Conservation (phyloP, 2,888 invertebrate species). For the Chouioia cunea region DNA sequence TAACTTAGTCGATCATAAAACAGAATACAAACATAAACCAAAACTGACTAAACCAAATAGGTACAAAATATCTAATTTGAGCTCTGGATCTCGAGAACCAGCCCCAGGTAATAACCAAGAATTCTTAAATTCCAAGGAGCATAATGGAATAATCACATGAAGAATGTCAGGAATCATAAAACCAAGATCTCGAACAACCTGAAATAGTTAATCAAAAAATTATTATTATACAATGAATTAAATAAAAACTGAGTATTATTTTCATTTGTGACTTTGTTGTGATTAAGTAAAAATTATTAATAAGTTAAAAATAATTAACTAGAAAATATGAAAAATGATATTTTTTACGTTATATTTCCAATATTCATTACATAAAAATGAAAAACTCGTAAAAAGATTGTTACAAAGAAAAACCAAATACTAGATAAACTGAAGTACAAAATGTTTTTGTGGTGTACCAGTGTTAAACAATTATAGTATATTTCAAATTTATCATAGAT, state of each 20-base stretch:
- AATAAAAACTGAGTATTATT: no score
- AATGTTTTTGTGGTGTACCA: no score
- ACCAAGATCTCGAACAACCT: constrained; percentile 75
- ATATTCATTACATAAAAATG: no score
- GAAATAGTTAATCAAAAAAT: constrained; percentile 26
- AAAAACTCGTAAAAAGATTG: no score
- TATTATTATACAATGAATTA: no score
- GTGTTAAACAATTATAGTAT: no score
- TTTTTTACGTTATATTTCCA: no score
- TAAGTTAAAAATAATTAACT: constrained; percentile 35
- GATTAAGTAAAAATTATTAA: constrained; percentile 7
- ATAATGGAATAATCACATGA: constrained; percentile 74
- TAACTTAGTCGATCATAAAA: constrained; percentile 49
- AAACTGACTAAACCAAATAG: constrained; percentile 61
- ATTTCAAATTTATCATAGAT: no score
- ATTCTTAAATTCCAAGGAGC: constrained; percentile 64
- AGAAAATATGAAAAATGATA: no score
- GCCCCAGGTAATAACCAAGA: constrained; percentile 60
- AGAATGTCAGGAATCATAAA: constrained; percentile 78
- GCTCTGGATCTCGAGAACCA: constrained; percentile 56
- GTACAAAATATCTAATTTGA: constrained; percentile 61
- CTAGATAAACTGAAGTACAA: no score
- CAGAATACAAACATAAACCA: constrained; percentile 63
- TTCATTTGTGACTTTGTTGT: no score
- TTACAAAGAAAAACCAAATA: no score